A percentile compares a stretch with the other conserved stretches of the same genome.
Conservation (phyloP, 2,797 vertebrate genomes). For the Rachycentron canadum region DNA sequence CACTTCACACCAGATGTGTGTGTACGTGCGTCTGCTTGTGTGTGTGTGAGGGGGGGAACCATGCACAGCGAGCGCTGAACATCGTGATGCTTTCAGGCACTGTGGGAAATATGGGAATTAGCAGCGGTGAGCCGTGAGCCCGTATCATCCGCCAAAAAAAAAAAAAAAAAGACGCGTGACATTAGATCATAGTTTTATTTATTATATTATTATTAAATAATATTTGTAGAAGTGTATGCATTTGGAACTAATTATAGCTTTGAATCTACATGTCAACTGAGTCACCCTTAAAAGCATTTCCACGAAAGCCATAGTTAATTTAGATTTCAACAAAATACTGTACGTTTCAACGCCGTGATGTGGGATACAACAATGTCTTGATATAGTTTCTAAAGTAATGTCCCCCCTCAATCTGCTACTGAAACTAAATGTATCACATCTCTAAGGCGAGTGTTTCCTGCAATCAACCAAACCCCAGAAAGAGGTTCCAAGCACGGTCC, state of each 20-base stretch:
- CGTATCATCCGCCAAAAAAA: not conserved
- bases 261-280: no score
- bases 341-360: not conserved
- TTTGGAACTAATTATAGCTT: no score
- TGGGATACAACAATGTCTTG: not conserved
- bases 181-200: no score
- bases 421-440: not conserved
- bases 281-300: no score
- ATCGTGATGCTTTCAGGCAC: conserved; percentile 60
- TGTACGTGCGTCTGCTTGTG: conserved; percentile 47
- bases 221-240: not conserved
- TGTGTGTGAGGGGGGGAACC: conserved; percentile 47
- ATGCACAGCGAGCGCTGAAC: conserved; percentile 36
- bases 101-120: conserved; percentile 27
- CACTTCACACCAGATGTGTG: conserved; percentile 76
- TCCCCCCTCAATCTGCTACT: not conserved
- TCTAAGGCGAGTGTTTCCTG: not conserved
- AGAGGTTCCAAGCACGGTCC: not conserved
- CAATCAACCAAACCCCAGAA: not conserved
- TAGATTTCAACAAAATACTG: not conserved
- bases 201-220: no score
- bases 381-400: not conserved
- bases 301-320: not conserved
- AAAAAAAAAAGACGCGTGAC: not conserved
- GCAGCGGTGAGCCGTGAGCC: not conserved